Evolutionary conservation across 1,140 invertebrate genomes (phyloP).

Genomic region (Bradynema listronoti): DNA sequence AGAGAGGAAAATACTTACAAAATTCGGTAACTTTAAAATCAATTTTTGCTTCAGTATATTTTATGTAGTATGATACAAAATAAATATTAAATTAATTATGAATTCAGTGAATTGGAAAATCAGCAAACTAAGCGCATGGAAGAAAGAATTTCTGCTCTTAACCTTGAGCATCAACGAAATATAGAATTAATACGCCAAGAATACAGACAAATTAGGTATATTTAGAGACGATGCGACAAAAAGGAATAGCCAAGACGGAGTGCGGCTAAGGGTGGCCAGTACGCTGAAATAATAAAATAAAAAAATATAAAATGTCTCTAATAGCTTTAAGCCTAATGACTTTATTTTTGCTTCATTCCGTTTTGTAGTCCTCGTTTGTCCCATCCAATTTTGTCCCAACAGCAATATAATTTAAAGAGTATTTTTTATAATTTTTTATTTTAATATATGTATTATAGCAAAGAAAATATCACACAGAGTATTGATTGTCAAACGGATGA

Average conservation of each 20-base stretch:
- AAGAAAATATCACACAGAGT: background rate
- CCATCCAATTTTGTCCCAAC: too few species aligned
- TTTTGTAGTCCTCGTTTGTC: too few species aligned
- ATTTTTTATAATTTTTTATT: too few species aligned
- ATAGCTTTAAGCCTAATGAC: background rate
- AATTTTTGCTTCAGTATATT: slow-evolving; percentile 12
- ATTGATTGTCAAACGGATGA: slow-evolving; percentile 5
- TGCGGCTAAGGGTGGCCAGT: background rate
- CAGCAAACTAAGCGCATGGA: slow-evolving; percentile 9
- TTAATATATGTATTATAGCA: too few species aligned
- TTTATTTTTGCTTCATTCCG: background rate
- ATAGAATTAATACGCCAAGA: slow-evolving; percentile 23
- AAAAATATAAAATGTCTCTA: background rate
- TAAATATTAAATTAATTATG: background rate
- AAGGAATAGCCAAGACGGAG: slow-evolving; percentile 4
- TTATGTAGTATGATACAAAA: slow-evolving; percentile 9
- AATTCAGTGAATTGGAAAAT: slow-evolving; percentile 12
- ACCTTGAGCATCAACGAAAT: slow-evolving; percentile 16
- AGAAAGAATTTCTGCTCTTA: slow-evolving; percentile 11
- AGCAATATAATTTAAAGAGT: too few species aligned
- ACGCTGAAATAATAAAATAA: background rate
- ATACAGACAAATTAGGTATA: slow-evolving; percentile 9
- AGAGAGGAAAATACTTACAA: slow-evolving; percentile 28
- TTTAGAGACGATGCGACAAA: slow-evolving; percentile 8
- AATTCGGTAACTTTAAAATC: slow-evolving; percentile 6